phyloP scores from a whole-genome alignment of 2,797 vertebrate species.

The Selene dorsalis region DNA sequence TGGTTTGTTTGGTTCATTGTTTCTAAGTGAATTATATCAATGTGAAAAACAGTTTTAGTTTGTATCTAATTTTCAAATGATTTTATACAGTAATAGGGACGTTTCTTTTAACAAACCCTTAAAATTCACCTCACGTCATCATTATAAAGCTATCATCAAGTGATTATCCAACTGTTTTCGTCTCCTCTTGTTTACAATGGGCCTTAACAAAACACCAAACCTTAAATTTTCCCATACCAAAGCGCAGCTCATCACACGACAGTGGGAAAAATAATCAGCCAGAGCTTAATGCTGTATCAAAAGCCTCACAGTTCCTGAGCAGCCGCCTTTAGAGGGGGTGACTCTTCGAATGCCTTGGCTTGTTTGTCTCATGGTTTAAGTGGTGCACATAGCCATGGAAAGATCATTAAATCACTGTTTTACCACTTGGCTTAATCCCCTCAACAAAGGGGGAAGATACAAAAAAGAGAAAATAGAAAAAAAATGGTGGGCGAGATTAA shows the following conservation, averaged over 20 bases:
- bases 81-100: background rate
- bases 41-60: background rate
- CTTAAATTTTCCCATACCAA: constrained; percentile 79
- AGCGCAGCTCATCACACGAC: constrained; percentile 70
- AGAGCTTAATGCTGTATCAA: constrained; percentile 77
- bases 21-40: background rate
- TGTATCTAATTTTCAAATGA: background rate
- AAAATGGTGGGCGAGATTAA: constrained; percentile 80
- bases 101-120: constrained; percentile 46
- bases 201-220: constrained; percentile 72
- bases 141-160: constrained; percentile 65
- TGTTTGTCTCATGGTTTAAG: constrained; percentile 85
- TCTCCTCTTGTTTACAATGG: constrained; percentile 71
- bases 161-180: constrained; percentile 74
- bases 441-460: constrained; percentile 81
- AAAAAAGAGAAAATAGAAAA: constrained; percentile 75
- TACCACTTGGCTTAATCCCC: constrained; percentile 87
- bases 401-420: constrained; percentile 90
- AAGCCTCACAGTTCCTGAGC: constrained; percentile 80
- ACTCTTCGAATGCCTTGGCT: constrained; percentile 80
- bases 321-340: constrained; percentile 78
- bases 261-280: constrained; percentile 75
- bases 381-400: constrained; percentile 84
- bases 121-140: constrained; percentile 44
- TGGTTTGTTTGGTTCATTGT: background rate